Percentiles rank a stretch among this genome's conserved stretches.
Evolutionary conservation across 2,113 vertebrate genomes (phyloP).

Genomic region (Dipodomys ordii): DNA sequence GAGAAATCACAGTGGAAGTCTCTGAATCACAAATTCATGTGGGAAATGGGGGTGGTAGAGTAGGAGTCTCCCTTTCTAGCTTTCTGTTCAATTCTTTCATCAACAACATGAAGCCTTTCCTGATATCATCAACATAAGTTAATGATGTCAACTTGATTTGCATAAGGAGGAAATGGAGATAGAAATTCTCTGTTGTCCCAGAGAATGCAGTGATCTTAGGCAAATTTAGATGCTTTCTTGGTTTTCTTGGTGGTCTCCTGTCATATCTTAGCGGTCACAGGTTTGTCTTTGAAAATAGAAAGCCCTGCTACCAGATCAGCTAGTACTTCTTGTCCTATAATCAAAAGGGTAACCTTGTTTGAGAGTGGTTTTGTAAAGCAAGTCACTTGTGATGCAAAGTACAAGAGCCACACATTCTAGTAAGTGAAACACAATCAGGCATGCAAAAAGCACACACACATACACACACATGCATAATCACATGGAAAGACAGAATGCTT

Average conservation of each 20-base stretch:
- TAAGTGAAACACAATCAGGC: not conserved
- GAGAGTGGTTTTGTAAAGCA: constrained; percentile 52
- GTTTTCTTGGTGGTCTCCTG: no score
- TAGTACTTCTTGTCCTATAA: not conserved
- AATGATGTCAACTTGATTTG: not conserved
- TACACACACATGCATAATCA: not conserved
- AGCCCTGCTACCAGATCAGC: not conserved
- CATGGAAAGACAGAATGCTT: not conserved
- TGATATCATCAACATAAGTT: not conserved
- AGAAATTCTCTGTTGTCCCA: not conserved
- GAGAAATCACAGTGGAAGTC: constrained; percentile 37
- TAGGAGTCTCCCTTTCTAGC: not conserved
- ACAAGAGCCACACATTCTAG: not conserved
- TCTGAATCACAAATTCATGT: constrained; percentile 23
- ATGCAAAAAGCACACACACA: no score
- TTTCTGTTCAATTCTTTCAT: not conserved
- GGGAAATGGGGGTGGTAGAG: not conserved
- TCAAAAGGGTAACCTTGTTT: not conserved
- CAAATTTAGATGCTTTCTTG: not conserved
- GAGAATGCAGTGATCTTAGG: not conserved
- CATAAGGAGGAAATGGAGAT: not conserved
- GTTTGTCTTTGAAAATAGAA: not conserved
- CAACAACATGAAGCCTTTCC: not conserved
- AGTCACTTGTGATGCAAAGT: constrained; percentile 32
- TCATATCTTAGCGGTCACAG: not conserved